phyloP scores from a whole-genome alignment of 2,797 vertebrate genomes.

The Melopsittacus undulatus region DNA sequence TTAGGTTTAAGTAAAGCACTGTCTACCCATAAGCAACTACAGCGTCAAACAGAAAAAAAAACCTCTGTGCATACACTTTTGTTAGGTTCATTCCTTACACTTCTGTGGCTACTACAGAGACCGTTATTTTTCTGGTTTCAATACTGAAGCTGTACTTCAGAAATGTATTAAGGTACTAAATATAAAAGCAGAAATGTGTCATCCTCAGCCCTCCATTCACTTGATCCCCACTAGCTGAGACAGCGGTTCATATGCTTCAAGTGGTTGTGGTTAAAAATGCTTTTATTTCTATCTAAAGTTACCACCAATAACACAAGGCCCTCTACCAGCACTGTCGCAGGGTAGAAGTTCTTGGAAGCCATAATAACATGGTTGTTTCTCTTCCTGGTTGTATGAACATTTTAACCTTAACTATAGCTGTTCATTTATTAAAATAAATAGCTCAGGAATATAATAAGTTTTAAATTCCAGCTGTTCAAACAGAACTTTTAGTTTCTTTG shows the following conservation, averaged over 20 bases:
- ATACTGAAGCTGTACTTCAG: neutral
- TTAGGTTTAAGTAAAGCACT: neutral
- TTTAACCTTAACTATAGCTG: constrained; percentile 59
- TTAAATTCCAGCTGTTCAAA: constrained; percentile 67
- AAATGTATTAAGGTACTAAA: neutral
- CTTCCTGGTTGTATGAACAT: constrained; percentile 32
- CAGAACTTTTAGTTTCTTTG: constrained; percentile 37
- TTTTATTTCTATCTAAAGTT: constrained; percentile 50
- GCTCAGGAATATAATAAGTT: constrained; percentile 25
- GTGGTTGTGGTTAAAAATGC: constrained; percentile 1
- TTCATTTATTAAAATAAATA: constrained; percentile 68
- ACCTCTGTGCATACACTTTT: accelerated
- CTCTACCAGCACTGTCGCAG: neutral
- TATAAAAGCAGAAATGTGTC: constrained; percentile 40
- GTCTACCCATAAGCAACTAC: neutral
- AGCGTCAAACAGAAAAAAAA: neutral
- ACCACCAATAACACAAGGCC: constrained; percentile 17
- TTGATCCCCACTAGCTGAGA: constrained; percentile 16
- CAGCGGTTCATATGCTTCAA: neutral
- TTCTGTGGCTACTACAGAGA: neutral
- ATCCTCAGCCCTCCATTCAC: neutral
- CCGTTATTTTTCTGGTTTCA: neutral
- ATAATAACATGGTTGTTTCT: constrained; percentile 11
- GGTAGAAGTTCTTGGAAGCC: constrained; percentile 44
- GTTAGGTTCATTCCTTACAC: neutral